phyloP scores from a whole-genome alignment of 2,888 invertebrate species.

The Xylota sylvarum region DNA sequence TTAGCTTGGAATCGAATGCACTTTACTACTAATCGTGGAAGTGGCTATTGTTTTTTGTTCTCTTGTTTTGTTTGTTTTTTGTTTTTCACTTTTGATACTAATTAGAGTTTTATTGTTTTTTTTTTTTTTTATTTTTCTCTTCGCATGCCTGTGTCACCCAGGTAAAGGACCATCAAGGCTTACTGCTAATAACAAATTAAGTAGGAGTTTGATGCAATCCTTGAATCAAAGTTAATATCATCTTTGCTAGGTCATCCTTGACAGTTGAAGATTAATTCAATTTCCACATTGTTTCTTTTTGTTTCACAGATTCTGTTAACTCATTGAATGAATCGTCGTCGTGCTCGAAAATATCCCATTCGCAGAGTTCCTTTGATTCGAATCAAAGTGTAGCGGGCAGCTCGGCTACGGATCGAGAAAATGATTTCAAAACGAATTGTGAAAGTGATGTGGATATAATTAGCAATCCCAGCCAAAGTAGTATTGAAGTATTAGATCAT shows the following conservation, averaged over 20 bases:
- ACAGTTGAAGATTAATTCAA: constrained; percentile 1
- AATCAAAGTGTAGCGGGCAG: constrained; percentile 85
- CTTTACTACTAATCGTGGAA: constrained; percentile 63
- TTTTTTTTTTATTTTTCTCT: constrained; percentile 49
- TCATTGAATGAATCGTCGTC: constrained; percentile 85
- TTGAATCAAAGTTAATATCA: constrained; percentile 83
- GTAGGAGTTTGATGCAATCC: constrained; percentile 83
- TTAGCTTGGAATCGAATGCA: constrained; percentile 22
- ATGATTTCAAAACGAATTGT: constrained; percentile 82
- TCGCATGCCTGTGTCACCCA: constrained; percentile 61
- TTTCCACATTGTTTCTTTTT: constrained; percentile 4
- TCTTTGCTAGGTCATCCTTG: constrained; percentile 49
- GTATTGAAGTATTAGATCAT: constrained; percentile 88
- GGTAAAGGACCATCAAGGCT: constrained; percentile 82
- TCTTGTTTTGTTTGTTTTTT: constrained; percentile 78
- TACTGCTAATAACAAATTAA: constrained; percentile 83
- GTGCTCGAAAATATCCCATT: constrained; percentile 84
- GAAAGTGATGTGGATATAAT: constrained; percentile 90
- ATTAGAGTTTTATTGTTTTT: constrained; percentile 54
- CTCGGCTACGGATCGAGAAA: constrained; percentile 82
- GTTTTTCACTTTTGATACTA: constrained; percentile 77
- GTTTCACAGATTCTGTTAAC: constrained; percentile 84
- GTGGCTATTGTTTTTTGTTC: constrained; percentile 33
- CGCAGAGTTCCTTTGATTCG: constrained; percentile 84
- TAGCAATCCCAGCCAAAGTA: constrained; percentile 90